Conservation (phyloP, 2,888 invertebrate species). For the Heliconius charithonia region DNA sequence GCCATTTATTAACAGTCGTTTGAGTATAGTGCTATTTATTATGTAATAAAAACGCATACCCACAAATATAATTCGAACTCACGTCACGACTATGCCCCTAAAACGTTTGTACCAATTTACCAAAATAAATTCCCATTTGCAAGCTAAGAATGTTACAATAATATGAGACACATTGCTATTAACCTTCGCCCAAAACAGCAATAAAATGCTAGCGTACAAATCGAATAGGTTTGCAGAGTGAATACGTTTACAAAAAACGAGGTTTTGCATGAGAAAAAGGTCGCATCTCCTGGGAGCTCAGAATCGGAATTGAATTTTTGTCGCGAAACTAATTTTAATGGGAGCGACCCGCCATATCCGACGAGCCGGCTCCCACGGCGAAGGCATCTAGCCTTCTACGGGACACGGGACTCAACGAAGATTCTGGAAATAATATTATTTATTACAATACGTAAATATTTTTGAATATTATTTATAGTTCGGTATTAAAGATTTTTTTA, state of each 20-base stretch:
- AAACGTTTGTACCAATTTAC: neutral
- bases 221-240: slow-evolving; percentile 31
- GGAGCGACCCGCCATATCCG: slow-evolving; percentile 35
- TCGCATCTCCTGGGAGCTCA: slow-evolving; percentile 51
- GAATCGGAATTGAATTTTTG: slow-evolving; percentile 62
- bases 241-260: slow-evolving; percentile 40
- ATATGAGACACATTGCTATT: slow-evolving; percentile 15
- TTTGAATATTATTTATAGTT: neutral
- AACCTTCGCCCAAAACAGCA: slow-evolving; percentile 38
- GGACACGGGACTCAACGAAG: neutral
- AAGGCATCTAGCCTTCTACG: neutral
- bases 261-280: slow-evolving; percentile 39
- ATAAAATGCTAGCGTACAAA: slow-evolving; percentile 45
- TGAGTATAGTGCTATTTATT: too few relatives aligned
- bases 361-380: neutral
- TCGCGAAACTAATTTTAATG: slow-evolving; percentile 68
- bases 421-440: slow-evolving; percentile 3
- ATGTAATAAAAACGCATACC: neutral
- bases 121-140: neutral
- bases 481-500: too few relatives aligned
- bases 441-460: neutral
- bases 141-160: slow-evolving; percentile 11
- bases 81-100: neutral
- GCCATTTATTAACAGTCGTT: too few relatives aligned
- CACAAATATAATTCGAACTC: neutral